A percentile compares a stretch with the other conserved stretches of the same genome.
phyloP scores from a whole-genome alignment of 37 sponge, comb jelly and placozoan species.

The Aplysina aerophoba region DNA sequence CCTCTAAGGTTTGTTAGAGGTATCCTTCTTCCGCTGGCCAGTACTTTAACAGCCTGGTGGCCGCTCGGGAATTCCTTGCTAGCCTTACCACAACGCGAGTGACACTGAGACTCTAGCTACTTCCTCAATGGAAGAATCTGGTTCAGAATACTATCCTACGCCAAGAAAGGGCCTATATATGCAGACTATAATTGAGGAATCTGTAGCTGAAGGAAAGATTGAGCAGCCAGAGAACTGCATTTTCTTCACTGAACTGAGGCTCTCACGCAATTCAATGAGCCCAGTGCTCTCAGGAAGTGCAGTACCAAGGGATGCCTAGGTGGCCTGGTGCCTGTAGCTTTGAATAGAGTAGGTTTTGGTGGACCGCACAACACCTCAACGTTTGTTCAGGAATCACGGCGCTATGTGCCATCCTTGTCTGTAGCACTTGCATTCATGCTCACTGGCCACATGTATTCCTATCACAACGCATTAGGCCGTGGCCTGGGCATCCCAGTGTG shows the following conservation, averaged over 20 bases:
- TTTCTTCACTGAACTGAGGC: neutral
- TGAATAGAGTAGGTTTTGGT: neutral
- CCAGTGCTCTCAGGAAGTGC: neutral
- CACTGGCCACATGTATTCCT: conserved; percentile 13
- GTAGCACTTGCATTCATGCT: conserved; percentile 28
- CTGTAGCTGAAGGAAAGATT: neutral
- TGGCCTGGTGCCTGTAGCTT: neutral
- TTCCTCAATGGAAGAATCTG: neutral
- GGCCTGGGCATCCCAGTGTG: conserved; percentile 17
- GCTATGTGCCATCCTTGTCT: neutral
- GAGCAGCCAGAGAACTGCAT: neutral
- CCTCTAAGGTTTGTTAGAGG: too few relatives aligned
- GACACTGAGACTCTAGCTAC: too few relatives aligned
- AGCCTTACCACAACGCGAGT: too few relatives aligned
- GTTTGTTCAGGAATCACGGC: neutral
- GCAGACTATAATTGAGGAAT: neutral
- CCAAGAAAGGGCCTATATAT: neutral
- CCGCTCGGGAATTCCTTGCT: too few relatives aligned
- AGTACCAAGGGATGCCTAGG: neutral
- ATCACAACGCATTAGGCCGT: neutral
- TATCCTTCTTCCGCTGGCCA: too few relatives aligned
- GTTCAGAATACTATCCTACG: conserved; percentile 1
- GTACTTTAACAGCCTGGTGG: too few relatives aligned
- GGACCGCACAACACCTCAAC: neutral
- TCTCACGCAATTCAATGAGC: neutral